Base-by-base conservation (phyloP, 2,888 invertebrate genomes). In the Crossocerus cetratus region DNA sequence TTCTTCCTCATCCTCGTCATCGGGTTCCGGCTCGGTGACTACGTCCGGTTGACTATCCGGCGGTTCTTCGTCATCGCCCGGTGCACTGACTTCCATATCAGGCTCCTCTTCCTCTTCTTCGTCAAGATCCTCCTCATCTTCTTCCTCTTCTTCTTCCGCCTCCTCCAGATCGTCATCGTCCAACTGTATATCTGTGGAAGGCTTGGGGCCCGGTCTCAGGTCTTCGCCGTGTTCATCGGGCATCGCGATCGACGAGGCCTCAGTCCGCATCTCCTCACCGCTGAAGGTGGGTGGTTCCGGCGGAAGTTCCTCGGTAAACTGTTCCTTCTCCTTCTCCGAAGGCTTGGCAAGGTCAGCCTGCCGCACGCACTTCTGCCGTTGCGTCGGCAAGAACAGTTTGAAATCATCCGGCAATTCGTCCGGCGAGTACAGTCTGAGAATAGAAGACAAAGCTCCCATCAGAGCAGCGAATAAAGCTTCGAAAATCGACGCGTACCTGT, bases 401-500 rank as follows among this genome's bases (percentile, higher is more conserved):
- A 98, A 98, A 89, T 98, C 98, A 42, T 98, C 96, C 2, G 98
- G 98, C 80, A 98, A 91, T 90, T 98, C 98, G 89, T 98, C 97
- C 91, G 98, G 98, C 3, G 97, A 95, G 91, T 98, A 98, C 67
- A 98, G 91, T 86, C 98, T 93, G 90, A 4, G 0, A 49, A 61
- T n/a, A 11, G n/a, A n/a, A n/a, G n/a, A 32, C 11, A 32, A 32
- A 32, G 11, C 11, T 32, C 8, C 8, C 32, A 32, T 32, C 11
- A 32, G 32, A 32, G 1, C 32, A 32, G 8, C 32, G 5, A 32
- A 32, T 32, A 1, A 0, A 32, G n/a, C 2, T 0, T 3, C n/a
- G 11, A 49, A 49, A 8, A 8, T 32, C 43, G 13, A 53, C 8
- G 13, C 49, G 43, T 70, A 88, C 89, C 82, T 87, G 61, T 96